Evolutionary conservation across 2,113 vertebrate genomes (phyloP).

Genomic region (Hippocampus comes): DNA sequence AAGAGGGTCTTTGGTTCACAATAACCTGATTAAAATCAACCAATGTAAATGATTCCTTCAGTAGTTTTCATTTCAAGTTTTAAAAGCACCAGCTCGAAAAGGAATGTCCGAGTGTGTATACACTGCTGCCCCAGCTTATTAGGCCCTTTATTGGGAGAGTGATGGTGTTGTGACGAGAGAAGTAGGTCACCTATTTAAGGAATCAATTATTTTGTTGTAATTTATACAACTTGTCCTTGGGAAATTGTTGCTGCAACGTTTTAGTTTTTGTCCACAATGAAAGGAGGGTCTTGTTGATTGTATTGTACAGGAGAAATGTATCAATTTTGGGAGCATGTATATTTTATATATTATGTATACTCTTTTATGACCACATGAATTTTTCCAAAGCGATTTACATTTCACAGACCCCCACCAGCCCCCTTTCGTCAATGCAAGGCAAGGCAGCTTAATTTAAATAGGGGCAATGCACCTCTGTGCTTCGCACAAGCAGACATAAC

Average conservation of each 20-base stretch:
- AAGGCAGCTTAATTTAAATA: no score
- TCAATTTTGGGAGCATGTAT: not conserved
- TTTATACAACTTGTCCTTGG: constrained; percentile 28
- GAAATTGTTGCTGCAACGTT: constrained; percentile 16
- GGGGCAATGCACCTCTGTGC: no score
- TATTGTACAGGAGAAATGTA: not conserved
- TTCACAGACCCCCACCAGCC: not conserved
- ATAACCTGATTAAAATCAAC: not conserved
- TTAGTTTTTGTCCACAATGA: not conserved
- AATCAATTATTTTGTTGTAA: constrained; percentile 5
- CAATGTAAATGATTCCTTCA: not conserved
- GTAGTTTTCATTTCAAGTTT: not conserved
- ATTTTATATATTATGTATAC: not conserved
- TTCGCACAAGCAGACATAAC: no score
- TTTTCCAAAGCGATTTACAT: not conserved
- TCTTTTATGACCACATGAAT: not conserved
- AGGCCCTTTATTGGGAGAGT: constrained; percentile 14
- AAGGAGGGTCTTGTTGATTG: not conserved
- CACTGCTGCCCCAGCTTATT: constrained; percentile 5
- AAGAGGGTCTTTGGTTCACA: not conserved
- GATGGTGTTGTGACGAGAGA: constrained; percentile 30
- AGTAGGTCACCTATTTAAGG: constrained; percentile 36
- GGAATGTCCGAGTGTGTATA: not conserved
- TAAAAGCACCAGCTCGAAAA: not conserved
- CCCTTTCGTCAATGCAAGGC: no score